Evolutionary conservation across 2,113 vertebrate species (phyloP), one percentile per base, ranked within the genome.

Genomic region (Carassius auratus): DNA sequence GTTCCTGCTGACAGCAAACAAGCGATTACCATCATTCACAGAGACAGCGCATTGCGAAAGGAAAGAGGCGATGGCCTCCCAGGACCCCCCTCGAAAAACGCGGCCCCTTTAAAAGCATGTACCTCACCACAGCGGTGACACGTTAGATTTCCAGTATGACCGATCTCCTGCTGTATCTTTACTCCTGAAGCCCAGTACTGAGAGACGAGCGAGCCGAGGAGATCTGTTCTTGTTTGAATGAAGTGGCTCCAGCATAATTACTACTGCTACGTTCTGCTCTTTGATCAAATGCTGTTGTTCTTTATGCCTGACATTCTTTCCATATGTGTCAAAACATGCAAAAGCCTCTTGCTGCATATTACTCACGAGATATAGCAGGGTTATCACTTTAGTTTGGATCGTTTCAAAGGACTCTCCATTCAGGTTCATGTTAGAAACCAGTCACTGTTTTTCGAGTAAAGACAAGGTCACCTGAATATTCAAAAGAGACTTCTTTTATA

Each of bases 11-110:
- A 91, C 87, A 88, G 87, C 86, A 89, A 93, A 93, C 92, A 91
- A 90, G 86, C 84, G 87, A 90, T 89, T 92, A 92, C 88, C 88
- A 89, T 93, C 90, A 91, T 93, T 91, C 89, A 90, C 87, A 88
- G 61, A 92, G 92, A 91, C 88, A 91, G 90, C 69, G 84, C 85
- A 87, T 92, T 89, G 87, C 88, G 69, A 71, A 80, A 85, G 80
- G 69, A 89, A 77, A 87, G 87, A 85, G 78, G 50, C 48, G 19
- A 71, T 8, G 76, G 85, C 87, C 84, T 89, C 89, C 61, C 21
- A 88, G 90, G 87, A 91, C 68, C 81, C 12, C 45, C 81, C 21
- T 33, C 61, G 81, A 84, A 86, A 85, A 87, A 57, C 23, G 68
- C 69, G 55, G 87, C 71, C 55, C 83, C 85, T 87, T 87, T 88